Evolutionary conservation across 2,797 vertebrate genomes (phyloP), one percentile per base, ranked within the genome.

Genomic region (Acrossocheilus fasciatus): DNA sequence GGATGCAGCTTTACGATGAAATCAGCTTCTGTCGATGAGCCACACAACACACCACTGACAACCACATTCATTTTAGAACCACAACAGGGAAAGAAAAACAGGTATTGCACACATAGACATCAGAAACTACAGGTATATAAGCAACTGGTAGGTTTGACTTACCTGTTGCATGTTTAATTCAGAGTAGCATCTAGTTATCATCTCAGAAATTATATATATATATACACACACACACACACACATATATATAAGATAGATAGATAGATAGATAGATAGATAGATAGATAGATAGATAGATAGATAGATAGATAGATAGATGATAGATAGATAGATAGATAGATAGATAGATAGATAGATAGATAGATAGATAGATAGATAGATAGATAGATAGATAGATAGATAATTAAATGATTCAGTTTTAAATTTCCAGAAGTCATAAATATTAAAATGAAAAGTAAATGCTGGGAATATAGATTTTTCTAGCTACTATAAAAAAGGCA

Each of bases 1-100:
- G 88, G 90, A 81, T 74, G 77, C 41, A 39, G 15, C 9, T 54
- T 43, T 62, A 69, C 0, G 20, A 52, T 81, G 57, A 80, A 80
- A 45, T 80, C 77, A 26, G 52, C 62, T 54, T 73, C 52, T 76
- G 59, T 43, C 3, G 1, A 36, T 30, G 26, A 47, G 30, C 59
- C 34, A 77, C 20, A 54, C 43, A 59, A 34, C 20, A 64, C 41
- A n/a, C 2, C 12, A 39, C 82, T n/a, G 47, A 75, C 34, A 66
- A 64, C 70, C 17, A 11, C 79, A 68, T 82, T 82, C 23, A 18
- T 52, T 82, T 12, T n/a, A n/a, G 47, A 69, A 39, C 39, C n/a
- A 52, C 80, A 54, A 39, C 20, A 41, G 50, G 26, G 26, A 5
- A 47, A 50, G 26, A 75, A 39, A 41, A 77, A n/a, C 18, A 8